These are phyloP conservation scores for Lepidothrix coronata DNA, from an alignment of 2,113 vertebrate genomes.

Conservation along the genomic window DNA sequence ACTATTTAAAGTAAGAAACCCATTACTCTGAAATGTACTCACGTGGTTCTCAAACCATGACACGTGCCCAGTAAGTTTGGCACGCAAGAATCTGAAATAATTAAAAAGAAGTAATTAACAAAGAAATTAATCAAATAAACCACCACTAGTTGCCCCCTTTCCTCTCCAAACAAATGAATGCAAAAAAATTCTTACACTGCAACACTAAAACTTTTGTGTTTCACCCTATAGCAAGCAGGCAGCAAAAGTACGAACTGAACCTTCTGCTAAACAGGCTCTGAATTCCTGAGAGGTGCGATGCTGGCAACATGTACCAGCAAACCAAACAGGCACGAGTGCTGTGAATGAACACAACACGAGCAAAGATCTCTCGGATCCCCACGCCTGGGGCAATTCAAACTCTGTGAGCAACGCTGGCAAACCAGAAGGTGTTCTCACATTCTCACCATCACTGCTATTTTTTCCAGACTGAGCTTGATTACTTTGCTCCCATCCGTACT, in stretches of 20 bases:
- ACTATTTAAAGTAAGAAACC: neutral
- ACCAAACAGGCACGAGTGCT: neutral
- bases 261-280: neutral
- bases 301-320: neutral
- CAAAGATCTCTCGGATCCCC: neutral
- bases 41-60: too few species aligned
- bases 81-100: neutral
- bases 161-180: neutral
- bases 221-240: neutral
- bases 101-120: neutral
- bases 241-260: neutral
- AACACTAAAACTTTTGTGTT: neutral
- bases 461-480: neutral
- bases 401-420: neutral
- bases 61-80: neutral
- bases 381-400: rapidly evolving
- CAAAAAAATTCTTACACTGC: neutral
- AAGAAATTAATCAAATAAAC: neutral
- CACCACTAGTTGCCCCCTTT: neutral
- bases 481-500: neutral
- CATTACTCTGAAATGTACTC: neutral
- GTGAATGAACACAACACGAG: neutral
- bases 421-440: neutral
- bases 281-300: neutral
- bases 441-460: neutral